Evolutionary conservation across 2,888 invertebrate genomes (phyloP).

Genomic region (Diarsia mendica): DNA sequence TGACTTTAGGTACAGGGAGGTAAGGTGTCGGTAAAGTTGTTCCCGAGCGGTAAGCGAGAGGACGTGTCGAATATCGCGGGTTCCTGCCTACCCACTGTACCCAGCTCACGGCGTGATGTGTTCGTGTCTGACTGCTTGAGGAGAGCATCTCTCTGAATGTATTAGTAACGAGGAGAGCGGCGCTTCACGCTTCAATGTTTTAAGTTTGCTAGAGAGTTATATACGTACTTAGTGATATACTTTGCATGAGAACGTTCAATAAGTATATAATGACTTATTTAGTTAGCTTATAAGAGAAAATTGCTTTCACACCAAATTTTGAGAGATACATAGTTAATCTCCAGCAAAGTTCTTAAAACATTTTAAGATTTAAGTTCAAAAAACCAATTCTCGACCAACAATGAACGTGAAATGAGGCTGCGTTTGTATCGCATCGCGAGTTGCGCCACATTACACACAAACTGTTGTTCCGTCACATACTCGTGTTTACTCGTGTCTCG

Average conservation of each 20-base stretch:
- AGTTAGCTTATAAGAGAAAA: not conserved
- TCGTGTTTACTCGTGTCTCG: not conserved
- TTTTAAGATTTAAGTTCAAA: no score
- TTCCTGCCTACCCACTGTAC: not conserved
- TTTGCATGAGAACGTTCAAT: not conserved
- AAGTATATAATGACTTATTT: not conserved
- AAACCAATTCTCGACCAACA: not conserved
- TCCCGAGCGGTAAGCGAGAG: not conserved
- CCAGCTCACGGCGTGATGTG: not conserved
- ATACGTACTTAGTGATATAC: not conserved
- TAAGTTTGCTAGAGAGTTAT: not conserved
- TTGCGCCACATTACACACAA: slow-evolving; percentile 7
- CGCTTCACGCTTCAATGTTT: not conserved
- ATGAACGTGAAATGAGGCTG: not conserved
- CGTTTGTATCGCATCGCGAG: not conserved
- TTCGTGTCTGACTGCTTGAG: slow-evolving; percentile 5
- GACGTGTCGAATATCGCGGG: not conserved
- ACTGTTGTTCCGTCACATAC: slow-evolving; percentile 18
- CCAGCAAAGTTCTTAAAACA: not conserved
- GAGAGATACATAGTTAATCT: not conserved
- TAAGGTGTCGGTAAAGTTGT: not conserved
- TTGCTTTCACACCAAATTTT: not conserved
- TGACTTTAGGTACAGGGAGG: not conserved
- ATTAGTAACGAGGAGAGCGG: slow-evolving; percentile 12
- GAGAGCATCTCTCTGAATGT: not conserved